Evolutionary conservation across 2,888 invertebrate genomes (phyloP).

Genomic region (Aquatica leii): DNA sequence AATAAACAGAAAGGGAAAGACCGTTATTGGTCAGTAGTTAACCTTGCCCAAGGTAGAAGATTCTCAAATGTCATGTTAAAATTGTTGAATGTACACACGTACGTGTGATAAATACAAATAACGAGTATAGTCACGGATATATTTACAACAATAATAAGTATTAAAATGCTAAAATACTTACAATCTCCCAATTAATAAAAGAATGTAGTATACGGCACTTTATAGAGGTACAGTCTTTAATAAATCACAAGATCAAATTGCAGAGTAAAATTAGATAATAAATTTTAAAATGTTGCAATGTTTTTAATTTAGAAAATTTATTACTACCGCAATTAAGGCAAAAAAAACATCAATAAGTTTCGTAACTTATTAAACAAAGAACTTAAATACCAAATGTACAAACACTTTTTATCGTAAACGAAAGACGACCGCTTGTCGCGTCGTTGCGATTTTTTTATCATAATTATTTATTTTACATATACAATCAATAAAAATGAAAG

Average conservation of each 20-base stretch:
- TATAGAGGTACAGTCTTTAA: not conserved
- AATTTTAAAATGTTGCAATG: constrained; percentile 3
- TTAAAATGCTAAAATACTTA: not conserved
- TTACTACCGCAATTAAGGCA: constrained; percentile 4
- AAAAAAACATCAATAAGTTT: not conserved
- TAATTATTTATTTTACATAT: too few relatives aligned
- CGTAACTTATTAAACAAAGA: too few relatives aligned
- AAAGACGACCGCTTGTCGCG: too few relatives aligned
- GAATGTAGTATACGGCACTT: not conserved
- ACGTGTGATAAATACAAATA: constrained; percentile 13
- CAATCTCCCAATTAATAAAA: not conserved
- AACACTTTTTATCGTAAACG: too few relatives aligned
- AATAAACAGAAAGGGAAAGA: constrained; percentile 22
- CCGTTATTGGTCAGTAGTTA: constrained; percentile 24
- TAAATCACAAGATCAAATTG: not conserved
- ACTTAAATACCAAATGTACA: too few relatives aligned
- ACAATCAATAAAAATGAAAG: too few relatives aligned
- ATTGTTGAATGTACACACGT: constrained; percentile 13
- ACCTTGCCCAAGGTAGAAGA: constrained; percentile 35
- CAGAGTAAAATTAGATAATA: constrained; percentile 4
- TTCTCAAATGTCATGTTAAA: constrained; percentile 29
- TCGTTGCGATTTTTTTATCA: too few relatives aligned
- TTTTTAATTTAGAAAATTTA: constrained; percentile 1
- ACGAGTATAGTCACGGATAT: constrained; percentile 23
- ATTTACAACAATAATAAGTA: constrained; percentile 23